Base-by-base conservation (phyloP, 2,113 vertebrate genomes). In the Rhinolophus sinicus region DNA sequence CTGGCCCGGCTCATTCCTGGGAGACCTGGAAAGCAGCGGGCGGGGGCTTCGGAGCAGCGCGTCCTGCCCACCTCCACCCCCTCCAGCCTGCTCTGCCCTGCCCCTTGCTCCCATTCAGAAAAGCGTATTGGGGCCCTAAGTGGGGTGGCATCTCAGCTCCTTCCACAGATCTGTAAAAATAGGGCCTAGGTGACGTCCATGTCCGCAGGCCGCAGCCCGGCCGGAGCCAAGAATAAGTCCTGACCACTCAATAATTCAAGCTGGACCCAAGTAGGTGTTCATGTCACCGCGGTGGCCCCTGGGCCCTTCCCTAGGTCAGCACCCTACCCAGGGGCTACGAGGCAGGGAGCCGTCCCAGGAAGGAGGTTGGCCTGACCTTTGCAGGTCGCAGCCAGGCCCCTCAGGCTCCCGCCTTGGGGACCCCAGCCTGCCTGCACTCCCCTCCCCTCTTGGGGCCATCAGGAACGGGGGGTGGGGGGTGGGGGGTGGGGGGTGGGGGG, bases 161-260 rank as follows among this genome's bases (percentile, higher is more conserved):
- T 92, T 81, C 75, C 58, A 5, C 84, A 94, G 90, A 94, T 7
- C 54, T 84, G 96, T 96, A 96, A 96, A 98, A 97, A 97, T 96
- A 97, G 94, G 90, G 58, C 87, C 0, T 0, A 12, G 6, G 60
- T 14, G 65, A 47, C 62, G 90, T 60, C 96, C 6, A 0, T 69
- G 70, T 58, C 22, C 15, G 81, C 88, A 78, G 96, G 75, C 90
- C 11, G 16, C 56, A 52, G 52, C 52, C 52, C 4, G 52, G 60
- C 84, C 24, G 9, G 62, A 52, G 77, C 94, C 86, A 73, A 91
- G 94, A 95, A 97, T 97, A 96, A 58, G 80, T 56, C 95, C 64
- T 8, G 83, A 94, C 50, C 40, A 50, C 94, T 98, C 89, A 97
- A 97, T 97, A 96, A 98, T 97, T 97, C 95, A 97, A 33, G 38